A percentile compares a stretch with the other conserved stretches of the same genome.
Evolutionary conservation across 1,140 invertebrate genomes (phyloP).

Genomic region (Portunus trituberculatus): DNA sequence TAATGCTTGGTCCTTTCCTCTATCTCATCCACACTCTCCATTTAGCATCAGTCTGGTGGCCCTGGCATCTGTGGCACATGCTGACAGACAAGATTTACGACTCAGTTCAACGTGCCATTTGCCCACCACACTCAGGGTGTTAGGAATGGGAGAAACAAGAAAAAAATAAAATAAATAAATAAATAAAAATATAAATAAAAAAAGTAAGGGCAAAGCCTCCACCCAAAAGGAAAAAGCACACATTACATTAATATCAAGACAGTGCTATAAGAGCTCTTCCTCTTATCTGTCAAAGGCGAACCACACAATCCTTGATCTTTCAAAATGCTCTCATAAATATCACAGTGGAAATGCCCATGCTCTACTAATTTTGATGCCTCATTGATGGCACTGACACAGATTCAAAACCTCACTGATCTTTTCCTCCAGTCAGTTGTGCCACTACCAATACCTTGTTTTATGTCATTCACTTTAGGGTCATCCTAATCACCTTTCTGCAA

Average conservation of each 20-base stretch:
- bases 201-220: background rate
- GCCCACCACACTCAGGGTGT: background rate
- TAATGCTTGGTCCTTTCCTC: conserved; percentile 48
- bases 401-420: background rate
- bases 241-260: background rate
- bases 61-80: background rate
- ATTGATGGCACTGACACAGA: background rate
- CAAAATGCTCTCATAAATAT: conserved; percentile 35
- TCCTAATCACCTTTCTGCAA: background rate
- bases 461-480: background rate
- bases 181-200: no score
- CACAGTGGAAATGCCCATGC: conserved; percentile 60
- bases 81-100: background rate
- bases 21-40: conserved; percentile 26
- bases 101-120: background rate
- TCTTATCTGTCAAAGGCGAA: background rate
- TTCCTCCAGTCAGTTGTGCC: background rate
- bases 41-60: background rate
- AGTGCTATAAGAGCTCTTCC: background rate
- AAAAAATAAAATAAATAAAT: no score
- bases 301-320: conserved; percentile 31
- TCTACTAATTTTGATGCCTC: conserved; percentile 11
- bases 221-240: background rate
- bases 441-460: background rate
- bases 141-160: background rate